Base-by-base conservation (phyloP, 1,140 invertebrate genomes). In the Polyergus mexicanus region DNA sequence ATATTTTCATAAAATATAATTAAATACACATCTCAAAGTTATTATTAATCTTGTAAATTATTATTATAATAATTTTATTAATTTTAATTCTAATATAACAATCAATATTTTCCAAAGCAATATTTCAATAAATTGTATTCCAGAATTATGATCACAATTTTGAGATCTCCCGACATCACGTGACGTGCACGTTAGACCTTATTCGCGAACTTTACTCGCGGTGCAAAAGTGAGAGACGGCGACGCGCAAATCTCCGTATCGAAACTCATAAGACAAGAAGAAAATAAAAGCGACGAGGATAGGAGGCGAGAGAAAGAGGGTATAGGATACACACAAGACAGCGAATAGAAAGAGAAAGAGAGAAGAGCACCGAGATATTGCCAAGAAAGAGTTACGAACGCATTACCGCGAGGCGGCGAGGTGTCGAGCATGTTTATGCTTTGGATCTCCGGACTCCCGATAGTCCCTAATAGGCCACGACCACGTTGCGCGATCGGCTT, bases 361-460 rank as follows among this genome's bases (percentile, higher is more conserved):
- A n/a, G 68, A 78, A 78, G 80, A 28, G 58, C 58, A 77, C 32
- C 69, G 74, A 84, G 86, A 92, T 90, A 93, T 93, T 93, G 86
- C 71, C 88, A 85, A 77, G 88, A 94, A 85, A 77, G 88, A 94
- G 90, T 94, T 93, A 94, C 88, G 91, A 90, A 92, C 88, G 91
- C 93, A 94, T 93, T 94, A 93, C 89, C 87, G 85, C 91, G 87
- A 92, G 84, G 87, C 84, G 85, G 80, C 86, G 91, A 92, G 91
- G 92, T 93, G 93, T 92, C 90, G 88, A 90, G 90, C 90, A 93
- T 93, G 92, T 94, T 94, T 94, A 94, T 93, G 88, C 88, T 83
- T 91, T 68, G 90, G 88, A 89, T 92, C 89, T 65, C 76, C 85
- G 72, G 81, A 81, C 87, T 88, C 58, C 84, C 87, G 93, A 94